phyloP scores from a whole-genome alignment of 2,888 invertebrate species.

The Acanthococcus lagerstroemiae region DNA sequence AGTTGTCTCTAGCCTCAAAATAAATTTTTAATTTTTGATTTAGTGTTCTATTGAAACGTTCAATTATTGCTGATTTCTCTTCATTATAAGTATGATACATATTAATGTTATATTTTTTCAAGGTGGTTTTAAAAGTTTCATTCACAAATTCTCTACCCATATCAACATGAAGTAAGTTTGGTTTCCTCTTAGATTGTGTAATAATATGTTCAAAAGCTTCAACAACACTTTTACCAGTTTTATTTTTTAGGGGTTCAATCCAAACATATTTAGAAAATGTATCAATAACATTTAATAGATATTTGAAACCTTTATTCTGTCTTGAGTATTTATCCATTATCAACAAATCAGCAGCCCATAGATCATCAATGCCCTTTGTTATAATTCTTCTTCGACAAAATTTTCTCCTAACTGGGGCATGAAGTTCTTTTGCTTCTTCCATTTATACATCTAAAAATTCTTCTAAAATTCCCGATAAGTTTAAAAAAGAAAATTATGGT shows the following conservation, averaged over 20 bases:
- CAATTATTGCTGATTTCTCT: constrained; percentile 9
- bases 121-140: constrained; percentile 1
- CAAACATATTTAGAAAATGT: constrained; percentile 16
- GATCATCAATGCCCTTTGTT: constrained; percentile 24
- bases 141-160: background rate
- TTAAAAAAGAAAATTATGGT: background rate
- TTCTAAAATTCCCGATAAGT: background rate
- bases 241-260: constrained; percentile 26
- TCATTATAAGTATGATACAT: constrained; percentile 18
- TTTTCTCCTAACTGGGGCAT: constrained; percentile 6
- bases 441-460: too few relatives aligned
- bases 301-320: constrained; percentile 31
- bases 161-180: constrained; percentile 12
- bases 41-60: constrained; percentile 15
- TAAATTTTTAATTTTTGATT: constrained; percentile 15
- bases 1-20: constrained; percentile 7
- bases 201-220: background rate
- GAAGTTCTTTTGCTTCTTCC: constrained; percentile 14
- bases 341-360: constrained; percentile 29
- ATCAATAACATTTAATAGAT: constrained; percentile 29
- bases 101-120: constrained; percentile 6
- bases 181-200: background rate
- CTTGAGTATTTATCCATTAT: constrained; percentile 21
- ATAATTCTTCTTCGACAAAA: constrained; percentile 23
- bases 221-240: background rate